phyloP scores from a whole-genome alignment of 2,113 vertebrate species.

The Cyanoderma ruficeps region DNA sequence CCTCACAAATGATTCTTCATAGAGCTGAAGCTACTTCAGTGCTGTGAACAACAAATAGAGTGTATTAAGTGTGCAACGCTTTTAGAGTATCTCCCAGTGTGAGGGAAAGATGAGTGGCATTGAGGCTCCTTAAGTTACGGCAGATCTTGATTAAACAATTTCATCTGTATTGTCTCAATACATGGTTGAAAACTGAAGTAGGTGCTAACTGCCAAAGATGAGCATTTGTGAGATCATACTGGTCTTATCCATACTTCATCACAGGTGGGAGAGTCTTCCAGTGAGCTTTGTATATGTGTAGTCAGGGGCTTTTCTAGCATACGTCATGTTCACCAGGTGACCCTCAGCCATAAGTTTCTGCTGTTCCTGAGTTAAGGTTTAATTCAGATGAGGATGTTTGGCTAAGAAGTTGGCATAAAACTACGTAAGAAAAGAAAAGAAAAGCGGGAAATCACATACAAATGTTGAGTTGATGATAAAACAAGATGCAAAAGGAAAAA shows the following conservation, averaged over 20 bases:
- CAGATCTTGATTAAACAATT: background rate
- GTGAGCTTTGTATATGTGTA: background rate
- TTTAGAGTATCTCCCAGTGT: background rate
- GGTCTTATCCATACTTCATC: fast-evolving
- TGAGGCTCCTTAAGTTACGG: background rate
- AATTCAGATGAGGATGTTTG: background rate
- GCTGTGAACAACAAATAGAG: background rate
- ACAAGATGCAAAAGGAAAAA: background rate
- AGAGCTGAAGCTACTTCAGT: background rate
- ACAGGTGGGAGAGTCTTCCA: background rate
- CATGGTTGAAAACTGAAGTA: background rate
- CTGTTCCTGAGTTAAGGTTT: background rate
- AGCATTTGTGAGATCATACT: background rate
- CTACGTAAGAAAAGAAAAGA: background rate
- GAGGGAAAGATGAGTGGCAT: background rate
- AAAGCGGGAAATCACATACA: background rate
- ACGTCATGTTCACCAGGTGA: background rate
- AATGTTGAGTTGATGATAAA: background rate
- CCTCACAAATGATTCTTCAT: background rate
- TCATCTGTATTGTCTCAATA: background rate
- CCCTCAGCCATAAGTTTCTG: background rate
- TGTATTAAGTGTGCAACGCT: background rate
- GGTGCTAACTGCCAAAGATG: background rate
- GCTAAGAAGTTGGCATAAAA: background rate
- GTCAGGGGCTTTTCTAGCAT: background rate